Conservation (phyloP, 2,113 vertebrate species). For the Crotalus helleri region DNA sequence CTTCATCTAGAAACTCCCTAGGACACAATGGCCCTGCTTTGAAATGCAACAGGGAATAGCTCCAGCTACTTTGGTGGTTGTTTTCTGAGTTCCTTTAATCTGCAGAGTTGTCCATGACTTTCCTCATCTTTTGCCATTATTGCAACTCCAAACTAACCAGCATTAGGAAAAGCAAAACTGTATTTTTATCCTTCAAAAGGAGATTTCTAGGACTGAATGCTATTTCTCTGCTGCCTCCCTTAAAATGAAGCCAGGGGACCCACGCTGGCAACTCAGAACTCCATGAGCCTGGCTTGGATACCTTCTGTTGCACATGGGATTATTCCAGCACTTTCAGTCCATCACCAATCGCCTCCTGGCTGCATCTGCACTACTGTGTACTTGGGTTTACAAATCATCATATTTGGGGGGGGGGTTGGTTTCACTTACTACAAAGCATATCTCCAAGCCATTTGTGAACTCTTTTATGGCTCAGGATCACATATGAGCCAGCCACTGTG, state of each 20-base stretch:
- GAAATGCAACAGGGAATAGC: background rate
- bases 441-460: background rate
- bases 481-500: background rate
- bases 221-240: background rate
- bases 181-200: conserved; percentile 9
- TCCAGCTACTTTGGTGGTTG: background rate
- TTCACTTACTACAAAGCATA: background rate
- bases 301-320: background rate
- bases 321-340: background rate
- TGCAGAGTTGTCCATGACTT: background rate
- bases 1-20: background rate
- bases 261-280: background rate
- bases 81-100: background rate
- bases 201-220: background rate
- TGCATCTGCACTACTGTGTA: background rate
- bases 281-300: background rate
- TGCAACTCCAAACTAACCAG: background rate
- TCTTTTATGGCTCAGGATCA: background rate
- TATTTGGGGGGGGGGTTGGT: background rate
- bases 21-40: background rate
- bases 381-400: background rate
- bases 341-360: background rate
- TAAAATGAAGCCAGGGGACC: background rate
- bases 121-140: background rate
- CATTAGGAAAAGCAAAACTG: background rate